Evolutionary conservation across 2,888 invertebrate genomes (phyloP).

Genomic region (Trypoxylon attenuatum): DNA sequence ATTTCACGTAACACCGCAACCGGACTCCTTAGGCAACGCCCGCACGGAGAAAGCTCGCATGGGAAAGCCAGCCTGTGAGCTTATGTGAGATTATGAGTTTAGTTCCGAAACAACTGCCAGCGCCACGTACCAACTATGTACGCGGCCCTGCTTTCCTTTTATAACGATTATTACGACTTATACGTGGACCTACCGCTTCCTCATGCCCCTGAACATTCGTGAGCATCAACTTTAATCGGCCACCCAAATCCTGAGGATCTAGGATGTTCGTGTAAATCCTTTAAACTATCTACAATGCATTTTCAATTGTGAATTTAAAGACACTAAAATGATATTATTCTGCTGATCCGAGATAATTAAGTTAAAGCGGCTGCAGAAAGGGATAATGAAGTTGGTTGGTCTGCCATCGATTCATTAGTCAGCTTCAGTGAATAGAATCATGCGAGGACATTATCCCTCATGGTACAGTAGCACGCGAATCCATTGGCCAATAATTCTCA

Average conservation of each 20-base stretch:
- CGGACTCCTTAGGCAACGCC: constrained; percentile 35
- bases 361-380: too few species aligned
- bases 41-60: constrained; percentile 58
- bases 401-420: too few species aligned
- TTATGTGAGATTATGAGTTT: constrained; percentile 72
- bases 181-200: constrained; percentile 43
- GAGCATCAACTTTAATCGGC: constrained; percentile 22
- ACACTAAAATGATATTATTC: too few species aligned
- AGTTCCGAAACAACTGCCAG: constrained; percentile 68
- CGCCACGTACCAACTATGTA: constrained; percentile 15
- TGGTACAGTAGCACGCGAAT: neutral
- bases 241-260: constrained; percentile 16
- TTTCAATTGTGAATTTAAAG: too few species aligned
- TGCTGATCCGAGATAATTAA: too few species aligned
- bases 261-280: too few species aligned
- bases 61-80: constrained; percentile 72
- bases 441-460: constrained; percentile 22
- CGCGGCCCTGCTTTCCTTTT: constrained; percentile 60
- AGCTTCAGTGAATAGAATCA: neutral
- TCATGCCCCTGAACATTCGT: constrained; percentile 8
- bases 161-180: constrained; percentile 65
- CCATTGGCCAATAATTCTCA: constrained; percentile 26
- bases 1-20: constrained; percentile 61
- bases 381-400: too few species aligned
- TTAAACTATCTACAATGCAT: too few species aligned